phyloP scores from a whole-genome alignment of 2,888 invertebrate genomes.

The Leptopterna dolabrata region DNA sequence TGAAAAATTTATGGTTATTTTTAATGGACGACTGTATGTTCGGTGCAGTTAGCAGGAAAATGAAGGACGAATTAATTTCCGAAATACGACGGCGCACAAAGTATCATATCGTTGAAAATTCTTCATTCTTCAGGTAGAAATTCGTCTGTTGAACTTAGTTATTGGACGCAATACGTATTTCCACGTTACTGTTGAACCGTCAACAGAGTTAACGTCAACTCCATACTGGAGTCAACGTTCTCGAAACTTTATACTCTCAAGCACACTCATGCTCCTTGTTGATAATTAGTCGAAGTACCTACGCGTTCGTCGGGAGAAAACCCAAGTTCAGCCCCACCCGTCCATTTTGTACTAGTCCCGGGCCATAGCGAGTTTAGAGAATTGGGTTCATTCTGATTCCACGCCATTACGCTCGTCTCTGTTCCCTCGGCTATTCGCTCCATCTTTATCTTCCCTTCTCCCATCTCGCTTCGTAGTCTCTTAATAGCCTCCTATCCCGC shows the following conservation, averaged over 20 bases:
- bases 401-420: constrained; percentile 21
- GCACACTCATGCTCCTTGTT: neutral
- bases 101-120: too few species aligned
- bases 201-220: too few species aligned
- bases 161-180: too few species aligned
- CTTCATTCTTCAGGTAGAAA: too few species aligned
- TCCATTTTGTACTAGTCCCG: constrained; percentile 11
- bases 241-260: neutral
- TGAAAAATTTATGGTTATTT: too few species aligned
- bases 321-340: constrained; percentile 18
- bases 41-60: too few species aligned
- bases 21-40: too few species aligned
- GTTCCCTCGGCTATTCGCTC: constrained; percentile 1
- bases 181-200: neutral
- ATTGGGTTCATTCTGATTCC: constrained; percentile 40
- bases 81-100: too few species aligned
- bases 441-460: neutral
- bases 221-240: neutral
- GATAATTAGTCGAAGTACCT: constrained; percentile 16
- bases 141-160: too few species aligned
- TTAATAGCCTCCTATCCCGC: constrained; percentile 38
- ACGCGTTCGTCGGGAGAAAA: neutral
- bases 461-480: neutral
- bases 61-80: too few species aligned
- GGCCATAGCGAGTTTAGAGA: constrained; percentile 20